Conservation (phyloP, 2,888 invertebrate species). For the Odiellus spinosus region DNA sequence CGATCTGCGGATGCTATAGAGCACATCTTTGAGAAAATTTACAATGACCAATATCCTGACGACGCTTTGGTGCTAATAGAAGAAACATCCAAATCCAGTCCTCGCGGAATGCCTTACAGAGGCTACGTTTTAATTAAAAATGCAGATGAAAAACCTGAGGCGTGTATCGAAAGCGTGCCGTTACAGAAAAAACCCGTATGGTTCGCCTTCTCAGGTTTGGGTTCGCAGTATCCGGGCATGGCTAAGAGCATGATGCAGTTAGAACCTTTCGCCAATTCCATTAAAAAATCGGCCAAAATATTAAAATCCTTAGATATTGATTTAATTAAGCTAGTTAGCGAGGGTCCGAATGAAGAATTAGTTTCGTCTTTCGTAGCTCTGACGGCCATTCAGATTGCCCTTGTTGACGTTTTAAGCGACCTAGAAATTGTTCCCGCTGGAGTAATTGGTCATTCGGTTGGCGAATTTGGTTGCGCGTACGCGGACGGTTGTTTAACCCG, state of each 20-base stretch:
- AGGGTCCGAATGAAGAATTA: constrained; percentile 58
- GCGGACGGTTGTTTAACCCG: constrained; percentile 88
- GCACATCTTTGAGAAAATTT: constrained; percentile 25
- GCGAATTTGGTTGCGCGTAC: constrained; percentile 91
- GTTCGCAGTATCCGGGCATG: constrained; percentile 95
- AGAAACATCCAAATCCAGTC: constrained; percentile 49
- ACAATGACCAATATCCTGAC: constrained; percentile 39
- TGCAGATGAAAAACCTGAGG: no score
- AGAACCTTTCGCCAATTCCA: constrained; percentile 60
- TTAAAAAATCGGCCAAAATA: constrained; percentile 56
- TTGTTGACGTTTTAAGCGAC: constrained; percentile 70
- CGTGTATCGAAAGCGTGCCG: neutral
- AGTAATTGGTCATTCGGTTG: constrained; percentile 89
- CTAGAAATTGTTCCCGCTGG: constrained; percentile 72
- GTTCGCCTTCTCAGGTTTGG: constrained; percentile 97
- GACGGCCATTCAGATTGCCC: constrained; percentile 46
- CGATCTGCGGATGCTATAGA: constrained; percentile 61
- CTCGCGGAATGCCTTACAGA: constrained; percentile 59
- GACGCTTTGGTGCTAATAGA: constrained; percentile 61
- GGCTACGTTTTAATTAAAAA: constrained; percentile 49
- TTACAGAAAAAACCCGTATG: constrained; percentile 62
- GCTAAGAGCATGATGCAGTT: constrained; percentile 66
- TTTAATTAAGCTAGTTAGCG: constrained; percentile 59
- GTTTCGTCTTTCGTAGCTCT: no score
- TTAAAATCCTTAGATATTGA: constrained; percentile 64